phyloP scores from a whole-genome alignment of 2,797 vertebrate genomes.

The Telmatherina bonti region DNA sequence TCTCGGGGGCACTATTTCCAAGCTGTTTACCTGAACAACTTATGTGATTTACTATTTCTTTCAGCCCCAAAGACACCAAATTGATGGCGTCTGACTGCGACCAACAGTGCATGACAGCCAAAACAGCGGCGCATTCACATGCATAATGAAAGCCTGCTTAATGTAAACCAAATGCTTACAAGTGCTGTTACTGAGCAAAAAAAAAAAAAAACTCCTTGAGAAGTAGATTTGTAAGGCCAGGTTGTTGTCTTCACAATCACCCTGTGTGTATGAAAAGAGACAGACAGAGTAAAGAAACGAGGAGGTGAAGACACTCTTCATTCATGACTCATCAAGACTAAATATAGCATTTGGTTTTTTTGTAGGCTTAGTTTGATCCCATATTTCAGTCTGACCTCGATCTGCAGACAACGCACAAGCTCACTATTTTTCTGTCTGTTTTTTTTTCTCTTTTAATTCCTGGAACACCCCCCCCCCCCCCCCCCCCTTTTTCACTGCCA shows the following conservation, averaged over 20 bases:
- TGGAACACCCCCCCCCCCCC: neutral
- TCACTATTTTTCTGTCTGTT: constrained; percentile 36
- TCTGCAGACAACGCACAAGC: constrained; percentile 63
- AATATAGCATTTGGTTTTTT: constrained; percentile 72
- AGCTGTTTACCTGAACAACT: constrained; percentile 68
- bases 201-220: constrained; percentile 24
- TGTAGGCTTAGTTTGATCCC: constrained; percentile 52
- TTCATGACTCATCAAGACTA: constrained; percentile 56
- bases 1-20: constrained; percentile 59
- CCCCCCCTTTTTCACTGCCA: constrained; percentile 20
- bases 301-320: constrained; percentile 60
- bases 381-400: constrained; percentile 75
- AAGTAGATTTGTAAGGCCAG: constrained; percentile 41
- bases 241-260: constrained; percentile 60
- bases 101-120: constrained; percentile 55
- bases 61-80: constrained; percentile 51
- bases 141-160: constrained; percentile 32
- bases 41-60: constrained; percentile 67
- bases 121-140: constrained; percentile 53
- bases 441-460: neutral
- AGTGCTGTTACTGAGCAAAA: constrained; percentile 12
- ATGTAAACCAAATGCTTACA: constrained; percentile 67
- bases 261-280: constrained; percentile 51
- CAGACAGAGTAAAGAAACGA: constrained; percentile 57
- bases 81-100: constrained; percentile 70